Percentiles rank a stretch among this genome's conserved stretches.
Evolutionary conservation across 2,113 vertebrate genomes (phyloP).

Genomic region (Cyprinodon brontotheroides): DNA sequence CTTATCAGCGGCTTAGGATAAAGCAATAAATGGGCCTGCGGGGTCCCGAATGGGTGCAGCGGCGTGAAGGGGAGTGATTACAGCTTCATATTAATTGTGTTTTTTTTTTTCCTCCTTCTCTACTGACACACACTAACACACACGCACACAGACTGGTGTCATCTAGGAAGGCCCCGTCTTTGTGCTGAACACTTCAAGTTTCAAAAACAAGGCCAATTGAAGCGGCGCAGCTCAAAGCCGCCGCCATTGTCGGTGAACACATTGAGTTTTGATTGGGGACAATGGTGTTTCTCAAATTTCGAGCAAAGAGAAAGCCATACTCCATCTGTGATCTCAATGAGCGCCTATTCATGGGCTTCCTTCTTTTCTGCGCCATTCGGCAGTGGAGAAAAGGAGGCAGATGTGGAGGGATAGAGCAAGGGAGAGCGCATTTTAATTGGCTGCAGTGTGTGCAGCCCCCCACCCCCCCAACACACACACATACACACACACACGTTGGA

Average conservation of each 20-base stretch:
- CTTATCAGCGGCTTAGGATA: slow-evolving; percentile 78
- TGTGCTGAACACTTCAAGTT: slow-evolving; percentile 94
- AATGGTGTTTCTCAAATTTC: slow-evolving; percentile 99
- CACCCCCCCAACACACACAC: slow-evolving; percentile 16
- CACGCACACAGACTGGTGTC: slow-evolving; percentile 80
- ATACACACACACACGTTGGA: slow-evolving; percentile 41
- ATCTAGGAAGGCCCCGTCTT: slow-evolving; percentile 88
- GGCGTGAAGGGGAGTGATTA: slow-evolving; percentile 84
- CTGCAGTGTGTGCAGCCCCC: slow-evolving; percentile 72
- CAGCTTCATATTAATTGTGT: slow-evolving; percentile 86
- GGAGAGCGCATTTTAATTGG: slow-evolving; percentile 91
- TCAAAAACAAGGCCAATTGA: slow-evolving; percentile 97
- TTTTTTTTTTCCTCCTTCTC: slow-evolving; percentile 56
- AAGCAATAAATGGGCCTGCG: slow-evolving; percentile 81
- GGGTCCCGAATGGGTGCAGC: slow-evolving; percentile 80
- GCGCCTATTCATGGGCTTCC: slow-evolving; percentile 85
- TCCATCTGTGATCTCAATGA: slow-evolving; percentile 99
- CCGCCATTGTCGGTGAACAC: slow-evolving; percentile 89
- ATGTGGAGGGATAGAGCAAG: slow-evolving; percentile 86
- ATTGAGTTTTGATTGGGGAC: slow-evolving; percentile 97
- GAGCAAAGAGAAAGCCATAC: slow-evolving; percentile 93
- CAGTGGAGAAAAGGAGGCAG: slow-evolving; percentile 89
- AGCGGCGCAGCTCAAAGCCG: slow-evolving; percentile 90
- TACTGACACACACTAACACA: slow-evolving; percentile 41
- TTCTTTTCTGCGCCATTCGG: slow-evolving; percentile 85